These are phyloP conservation scores for Pontoporia blainvillei DNA, from an alignment of 2,113 vertebrate species.

Conservation along the genomic window DNA sequence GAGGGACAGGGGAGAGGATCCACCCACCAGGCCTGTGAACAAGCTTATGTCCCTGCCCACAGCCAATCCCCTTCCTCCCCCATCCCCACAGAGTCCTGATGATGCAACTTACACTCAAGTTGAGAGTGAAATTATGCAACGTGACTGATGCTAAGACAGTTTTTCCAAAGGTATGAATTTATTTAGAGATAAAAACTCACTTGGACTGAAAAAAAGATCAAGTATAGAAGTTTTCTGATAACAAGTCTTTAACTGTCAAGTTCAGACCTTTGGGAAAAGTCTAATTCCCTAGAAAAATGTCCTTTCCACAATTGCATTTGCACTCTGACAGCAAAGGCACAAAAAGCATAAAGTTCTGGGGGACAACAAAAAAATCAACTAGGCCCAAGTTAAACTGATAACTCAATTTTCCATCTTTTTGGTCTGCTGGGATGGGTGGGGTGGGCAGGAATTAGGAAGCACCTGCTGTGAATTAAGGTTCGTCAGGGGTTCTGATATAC, in stretches of 20 bases:
- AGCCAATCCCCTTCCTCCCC: not conserved
- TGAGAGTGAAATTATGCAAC: not conserved
- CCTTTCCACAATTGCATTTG: not conserved
- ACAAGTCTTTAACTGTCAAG: not conserved
- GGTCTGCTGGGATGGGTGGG: not conserved
- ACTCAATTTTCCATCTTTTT: not conserved
- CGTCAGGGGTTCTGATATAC: not conserved
- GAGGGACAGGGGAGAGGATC: accelerated
- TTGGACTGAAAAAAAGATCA: not conserved
- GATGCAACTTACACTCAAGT: slow-evolving; percentile 65
- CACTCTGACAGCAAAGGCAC: not conserved
- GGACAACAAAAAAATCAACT: not conserved
- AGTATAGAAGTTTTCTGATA: not conserved
- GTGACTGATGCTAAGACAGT: not conserved
- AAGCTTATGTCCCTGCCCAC: not conserved
- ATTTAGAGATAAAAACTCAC: not conserved
- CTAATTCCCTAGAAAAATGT: not conserved
- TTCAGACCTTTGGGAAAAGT: not conserved
- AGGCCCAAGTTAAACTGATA: not conserved
- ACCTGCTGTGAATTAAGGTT: not conserved
- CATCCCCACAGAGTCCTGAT: not conserved
- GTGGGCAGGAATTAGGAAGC: not conserved
- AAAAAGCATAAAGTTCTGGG: not conserved
- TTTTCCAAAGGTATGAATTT: not conserved
- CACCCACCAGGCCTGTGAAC: not conserved